These are phyloP conservation scores for Caenorhabditis afra DNA, from an alignment of 2,888 invertebrate genomes.

Conservation along the genomic window DNA sequence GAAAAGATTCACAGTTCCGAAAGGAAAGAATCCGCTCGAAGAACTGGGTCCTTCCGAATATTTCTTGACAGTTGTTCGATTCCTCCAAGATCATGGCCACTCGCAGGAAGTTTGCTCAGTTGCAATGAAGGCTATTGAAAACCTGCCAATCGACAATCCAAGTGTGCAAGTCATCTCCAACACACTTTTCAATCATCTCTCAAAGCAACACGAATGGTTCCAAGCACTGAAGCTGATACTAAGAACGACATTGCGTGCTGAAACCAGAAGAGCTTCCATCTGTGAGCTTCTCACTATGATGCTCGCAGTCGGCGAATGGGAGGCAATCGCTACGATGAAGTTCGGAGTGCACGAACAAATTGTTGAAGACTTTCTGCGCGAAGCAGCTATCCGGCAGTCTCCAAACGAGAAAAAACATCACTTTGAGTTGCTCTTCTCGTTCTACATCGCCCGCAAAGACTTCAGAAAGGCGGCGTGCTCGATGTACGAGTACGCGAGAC, in stretches of 20 bases:
- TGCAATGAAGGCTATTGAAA: conserved; percentile 64
- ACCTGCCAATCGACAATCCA: conserved; percentile 55
- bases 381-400: conserved; percentile 57
- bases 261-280: conserved; percentile 49
- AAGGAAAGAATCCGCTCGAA: conserved; percentile 37
- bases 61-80: conserved; percentile 58
- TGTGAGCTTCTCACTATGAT: conserved; percentile 54
- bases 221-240: conserved; percentile 68
- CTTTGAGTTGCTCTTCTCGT: conserved; percentile 63
- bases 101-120: conserved; percentile 66
- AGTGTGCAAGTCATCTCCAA: conserved; percentile 65
- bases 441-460: conserved; percentile 55
- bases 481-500: conserved; percentile 69
- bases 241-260: conserved; percentile 36
- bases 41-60: conserved; percentile 35
- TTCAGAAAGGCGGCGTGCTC: conserved; percentile 66
- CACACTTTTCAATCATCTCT: conserved; percentile 72
- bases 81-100: conserved; percentile 69
- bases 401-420: conserved; percentile 53
- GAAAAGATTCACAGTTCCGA: conserved; percentile 6
- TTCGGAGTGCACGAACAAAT: conserved; percentile 52
- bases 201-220: conserved; percentile 62
- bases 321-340: conserved; percentile 58
- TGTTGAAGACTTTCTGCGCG: conserved; percentile 61
- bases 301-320: conserved; percentile 51